Base-by-base conservation (phyloP, 2,888 invertebrate species). In the Nomada ruficornis region DNA sequence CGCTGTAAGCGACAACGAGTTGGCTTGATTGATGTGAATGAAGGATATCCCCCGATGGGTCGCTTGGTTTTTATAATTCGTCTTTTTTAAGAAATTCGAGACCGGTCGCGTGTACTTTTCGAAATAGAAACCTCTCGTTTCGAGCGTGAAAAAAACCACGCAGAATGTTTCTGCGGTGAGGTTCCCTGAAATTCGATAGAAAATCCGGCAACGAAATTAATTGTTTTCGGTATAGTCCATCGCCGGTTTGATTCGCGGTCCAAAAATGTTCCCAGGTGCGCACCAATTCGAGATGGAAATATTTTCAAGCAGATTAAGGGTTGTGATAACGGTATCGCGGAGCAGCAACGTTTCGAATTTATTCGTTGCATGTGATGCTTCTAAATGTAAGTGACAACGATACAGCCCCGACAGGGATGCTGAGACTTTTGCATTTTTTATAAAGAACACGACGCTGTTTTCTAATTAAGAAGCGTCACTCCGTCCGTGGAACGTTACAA, bases 1-100 rank as follows among this genome's bases (percentile, higher is more conserved):
- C 18, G 20, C 3, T 44, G 23, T 20, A 20, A 26, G 54, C 26
- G n/a, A 54, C 13, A 11, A 29, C 23, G 36, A 59, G 29, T 74
- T 57, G 2, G 65, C n/a, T 55, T 44, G 29, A 75, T 74, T 44
- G 44, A 50, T 76, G n/a, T 20, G 36, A 36, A 36, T 36, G 36
- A 7, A 36, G 36, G 7, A 20, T 47, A 18, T 18, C 23, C 18
- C 55, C 20, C 11, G 11, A 29, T n/a, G 13, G 29, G 5, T 13
- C 15, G 50, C n/a, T 3, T 1, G 5, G 44, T 59, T 59, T 57
- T 44, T 18, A 57, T n/a, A 13, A 26, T 65, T 47, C 47, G 9
- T 3, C 64, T 5, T n/a, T 63, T 44, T 9, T 18, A 60, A 60
- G 36, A n/a, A 60, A 36, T 36, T 36, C 60, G 1, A 4, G 2